A percentile compares a stretch with the other conserved stretches of the same genome.
These are phyloP conservation scores for Orussus abietinus DNA, from an alignment of 1,140 invertebrate species.

Conservation along the genomic window DNA sequence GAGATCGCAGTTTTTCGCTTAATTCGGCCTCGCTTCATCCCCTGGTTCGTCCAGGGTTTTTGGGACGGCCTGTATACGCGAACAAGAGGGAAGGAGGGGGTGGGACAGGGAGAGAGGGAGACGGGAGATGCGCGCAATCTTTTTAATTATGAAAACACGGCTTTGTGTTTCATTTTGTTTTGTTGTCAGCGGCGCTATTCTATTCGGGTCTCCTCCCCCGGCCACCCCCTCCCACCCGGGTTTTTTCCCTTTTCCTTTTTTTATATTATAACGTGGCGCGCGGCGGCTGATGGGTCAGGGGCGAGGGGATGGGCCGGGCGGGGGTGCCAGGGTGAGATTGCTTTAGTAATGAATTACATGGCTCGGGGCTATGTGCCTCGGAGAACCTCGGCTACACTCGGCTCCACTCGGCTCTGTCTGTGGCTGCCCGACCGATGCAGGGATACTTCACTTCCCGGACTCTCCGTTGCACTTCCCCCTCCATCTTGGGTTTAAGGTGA, in stretches of 20 bases:
- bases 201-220: slow-evolving; percentile 25
- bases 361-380: slow-evolving; percentile 53
- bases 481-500: too few species aligned
- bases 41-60: too few species aligned
- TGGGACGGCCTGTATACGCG: too few species aligned
- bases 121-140: slow-evolving; percentile 26
- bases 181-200: slow-evolving; percentile 35
- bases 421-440: slow-evolving; percentile 27
- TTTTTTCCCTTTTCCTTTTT: slow-evolving; percentile 27
- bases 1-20: too few species aligned
- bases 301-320: slow-evolving; percentile 20
- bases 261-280: slow-evolving; percentile 36
- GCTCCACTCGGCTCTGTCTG: too few species aligned
- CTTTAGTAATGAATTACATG: slow-evolving; percentile 58
- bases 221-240: slow-evolving; percentile 11
- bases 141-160: slow-evolving; percentile 40
- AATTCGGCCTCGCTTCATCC: too few species aligned
- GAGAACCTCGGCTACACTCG: too few species aligned
- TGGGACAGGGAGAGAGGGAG: neutral
- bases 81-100: slow-evolving; percentile 20
- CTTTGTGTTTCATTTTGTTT: slow-evolving; percentile 41
- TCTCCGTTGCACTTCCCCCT: too few species aligned
- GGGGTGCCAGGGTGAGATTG: slow-evolving; percentile 46
- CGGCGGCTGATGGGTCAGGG: slow-evolving; percentile 3
- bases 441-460: too few species aligned